Conservation (phyloP, 2,113 vertebrate genomes). For the Macquaria australasica region DNA sequence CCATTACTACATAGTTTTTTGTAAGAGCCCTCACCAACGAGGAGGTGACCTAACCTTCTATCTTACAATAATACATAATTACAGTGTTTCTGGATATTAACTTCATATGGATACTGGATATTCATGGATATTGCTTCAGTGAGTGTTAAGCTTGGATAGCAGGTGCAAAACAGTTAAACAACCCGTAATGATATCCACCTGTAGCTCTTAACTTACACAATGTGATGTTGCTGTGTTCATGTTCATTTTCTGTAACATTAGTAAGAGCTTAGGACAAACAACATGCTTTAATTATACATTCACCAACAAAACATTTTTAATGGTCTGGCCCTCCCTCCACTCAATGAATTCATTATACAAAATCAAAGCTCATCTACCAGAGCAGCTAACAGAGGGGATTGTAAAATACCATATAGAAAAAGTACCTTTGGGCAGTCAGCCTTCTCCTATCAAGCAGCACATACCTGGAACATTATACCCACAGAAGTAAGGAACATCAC, state of each 20-base stretch:
- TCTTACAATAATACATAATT: conserved; percentile 6
- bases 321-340: too few relatives aligned
- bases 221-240: not conserved
- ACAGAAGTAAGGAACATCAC: too few relatives aligned
- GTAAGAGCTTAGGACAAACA: not conserved
- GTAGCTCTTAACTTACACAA: not conserved
- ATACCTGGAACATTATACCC: too few relatives aligned
- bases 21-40: not conserved
- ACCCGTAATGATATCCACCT: not conserved
- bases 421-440: too few relatives aligned
- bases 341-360: too few relatives aligned
- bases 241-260: not conserved
- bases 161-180: too few relatives aligned
- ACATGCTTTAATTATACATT: not conserved
- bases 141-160: not conserved
- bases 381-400: too few relatives aligned
- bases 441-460: too few relatives aligned
- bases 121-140: too few relatives aligned
- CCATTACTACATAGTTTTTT: not conserved
- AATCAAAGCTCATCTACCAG: too few relatives aligned
- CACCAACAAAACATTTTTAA: not conserved
- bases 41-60: not conserved
- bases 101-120: too few relatives aligned
- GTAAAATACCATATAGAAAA: too few relatives aligned
- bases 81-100: not conserved